Evolutionary conservation across 2,797 vertebrate genomes (phyloP), one percentile per base, ranked within the genome.

Genomic region (Gallinago solitaria): DNA sequence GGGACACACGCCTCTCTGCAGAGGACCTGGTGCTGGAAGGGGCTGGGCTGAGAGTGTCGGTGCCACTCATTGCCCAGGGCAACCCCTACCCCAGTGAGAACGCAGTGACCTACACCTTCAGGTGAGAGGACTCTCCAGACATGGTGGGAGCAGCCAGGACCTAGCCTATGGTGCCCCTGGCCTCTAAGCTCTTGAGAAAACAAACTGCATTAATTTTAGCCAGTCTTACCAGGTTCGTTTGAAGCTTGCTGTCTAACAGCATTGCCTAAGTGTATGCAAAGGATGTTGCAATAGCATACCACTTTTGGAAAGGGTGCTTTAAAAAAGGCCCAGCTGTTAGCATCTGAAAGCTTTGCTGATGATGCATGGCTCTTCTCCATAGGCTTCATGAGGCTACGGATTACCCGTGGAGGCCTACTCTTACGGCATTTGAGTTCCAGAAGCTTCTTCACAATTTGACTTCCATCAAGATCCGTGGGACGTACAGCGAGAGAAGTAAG

Each of bases 1-100:
- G 98, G 25, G 99, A 99, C 79, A 98, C 98, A 0, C 99, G 99
- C 6, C 98, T 99, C 75, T 99, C 99, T 0, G 99, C 99, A 1
- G 99, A 99, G 96, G 99, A 99, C 54, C 95, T 99, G 57, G 98
- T 99, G 21, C 98, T 99, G 64, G 99, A 99, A 94, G 99, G 99
- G 14, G 98, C 98, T 2, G 97, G 97, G 25, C 96, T 99, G n/a
- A 98, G 98, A 69, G 98, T 99, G 30, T 98, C 99, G 0, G 99
- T 99, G 39, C 99, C 99, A 0, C 98, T 99, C 68, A 99, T 99
- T 11, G 99, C 99, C 28, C 99, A 99, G 98, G 99, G 99, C 93
- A 99, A 99, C 73, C 97, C 99, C 74, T 99, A 99, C 83, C 99
- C 99, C 33, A 98, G 97, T 3, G 99, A 99, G 96, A 98, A 97